Evolutionary conservation across 1,140 invertebrate species (phyloP).

Genomic region (Drosophila orena): DNA sequence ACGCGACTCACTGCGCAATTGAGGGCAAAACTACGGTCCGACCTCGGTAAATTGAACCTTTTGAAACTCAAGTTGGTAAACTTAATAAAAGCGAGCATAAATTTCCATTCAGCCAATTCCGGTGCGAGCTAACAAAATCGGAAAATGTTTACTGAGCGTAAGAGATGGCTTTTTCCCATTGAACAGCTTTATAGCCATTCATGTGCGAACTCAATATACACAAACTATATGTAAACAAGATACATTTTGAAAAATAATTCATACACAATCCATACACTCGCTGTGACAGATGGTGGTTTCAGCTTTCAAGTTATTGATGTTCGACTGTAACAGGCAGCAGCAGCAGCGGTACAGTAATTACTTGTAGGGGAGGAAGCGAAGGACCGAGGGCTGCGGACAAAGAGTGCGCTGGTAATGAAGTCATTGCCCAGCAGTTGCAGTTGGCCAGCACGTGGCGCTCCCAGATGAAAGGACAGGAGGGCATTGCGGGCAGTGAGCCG

Average conservation of each 20-base stretch:
- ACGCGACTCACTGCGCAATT: slow-evolving; percentile 65
- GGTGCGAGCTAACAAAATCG: no score
- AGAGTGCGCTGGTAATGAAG: slow-evolving; percentile 67
- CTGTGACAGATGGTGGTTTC: slow-evolving; percentile 15
- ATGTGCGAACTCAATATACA: no score
- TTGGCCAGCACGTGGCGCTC: slow-evolving; percentile 62
- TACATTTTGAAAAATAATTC: not conserved
- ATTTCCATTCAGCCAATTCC: not conserved
- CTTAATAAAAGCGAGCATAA: not conserved
- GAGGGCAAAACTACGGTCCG: slow-evolving; percentile 34
- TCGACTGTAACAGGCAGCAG: slow-evolving; percentile 1
- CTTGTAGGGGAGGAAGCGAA: not conserved
- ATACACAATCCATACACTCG: not conserved
- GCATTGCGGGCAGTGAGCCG: not conserved
- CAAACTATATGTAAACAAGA: not conserved
- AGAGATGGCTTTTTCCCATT: no score
- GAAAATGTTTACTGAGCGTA: no score
- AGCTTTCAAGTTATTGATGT: slow-evolving; percentile 17
- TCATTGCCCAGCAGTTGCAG: slow-evolving; percentile 61
- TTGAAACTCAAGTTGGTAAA: not conserved
- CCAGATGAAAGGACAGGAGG: slow-evolving; percentile 22
- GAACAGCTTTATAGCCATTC: no score
- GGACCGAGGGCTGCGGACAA: slow-evolving; percentile 38
- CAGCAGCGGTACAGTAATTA: slow-evolving; percentile 35
- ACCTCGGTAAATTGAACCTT: not conserved